phyloP scores from a whole-genome alignment of 2,888 invertebrate genomes.

The Chloroclysta siterata region DNA sequence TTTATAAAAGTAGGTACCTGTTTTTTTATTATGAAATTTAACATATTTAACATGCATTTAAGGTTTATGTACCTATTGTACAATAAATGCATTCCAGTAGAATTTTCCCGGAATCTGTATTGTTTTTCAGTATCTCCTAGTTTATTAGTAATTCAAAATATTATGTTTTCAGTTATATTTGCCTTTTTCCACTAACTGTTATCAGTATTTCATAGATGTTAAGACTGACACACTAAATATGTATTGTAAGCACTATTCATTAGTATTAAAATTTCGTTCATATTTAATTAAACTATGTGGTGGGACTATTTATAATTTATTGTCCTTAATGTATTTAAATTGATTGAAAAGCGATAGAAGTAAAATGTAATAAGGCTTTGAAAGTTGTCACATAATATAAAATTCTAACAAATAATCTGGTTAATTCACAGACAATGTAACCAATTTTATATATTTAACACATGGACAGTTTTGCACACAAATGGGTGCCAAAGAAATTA shows the following conservation, averaged over 20 bases:
- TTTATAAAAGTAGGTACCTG: not conserved
- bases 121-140: slow-evolving; percentile 61
- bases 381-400: slow-evolving; percentile 60
- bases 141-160: slow-evolving; percentile 21
- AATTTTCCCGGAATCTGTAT: slow-evolving; percentile 58
- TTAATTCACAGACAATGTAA: slow-evolving; percentile 76
- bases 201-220: slow-evolving; percentile 80
- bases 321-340: slow-evolving; percentile 54
- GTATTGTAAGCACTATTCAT: slow-evolving; percentile 65
- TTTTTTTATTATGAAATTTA: slow-evolving; percentile 31
- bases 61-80: slow-evolving; percentile 40
- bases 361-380: slow-evolving; percentile 48
- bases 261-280: slow-evolving; percentile 74
- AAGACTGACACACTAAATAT: slow-evolving; percentile 78
- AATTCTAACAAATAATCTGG: slow-evolving; percentile 58
- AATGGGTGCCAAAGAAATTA: not conserved
- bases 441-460: slow-evolving; percentile 69
- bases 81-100: slow-evolving; percentile 66
- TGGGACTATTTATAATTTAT: slow-evolving; percentile 71
- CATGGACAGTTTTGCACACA: slow-evolving; percentile 1
- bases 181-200: slow-evolving; percentile 63
- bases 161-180: slow-evolving; percentile 33
- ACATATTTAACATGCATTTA: slow-evolving; percentile 44
- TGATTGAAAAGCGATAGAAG: slow-evolving; percentile 11
- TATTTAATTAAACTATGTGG: slow-evolving; percentile 65